phyloP scores from a whole-genome alignment of 2,797 vertebrate species.

The Podarcis siculus region DNA sequence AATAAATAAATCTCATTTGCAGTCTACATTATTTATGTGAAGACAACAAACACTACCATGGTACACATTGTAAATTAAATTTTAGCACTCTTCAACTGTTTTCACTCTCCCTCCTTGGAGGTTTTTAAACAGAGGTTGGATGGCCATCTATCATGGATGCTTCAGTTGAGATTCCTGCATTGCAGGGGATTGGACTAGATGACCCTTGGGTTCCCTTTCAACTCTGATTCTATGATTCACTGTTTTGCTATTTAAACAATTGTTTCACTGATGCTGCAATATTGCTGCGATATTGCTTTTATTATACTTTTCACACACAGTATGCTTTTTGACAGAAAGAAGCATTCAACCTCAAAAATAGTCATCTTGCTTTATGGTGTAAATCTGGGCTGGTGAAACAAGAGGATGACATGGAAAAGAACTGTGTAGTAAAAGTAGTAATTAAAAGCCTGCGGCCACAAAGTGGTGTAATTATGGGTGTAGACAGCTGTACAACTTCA shows the following conservation, averaged over 20 bases:
- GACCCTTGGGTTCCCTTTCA: too few relatives aligned
- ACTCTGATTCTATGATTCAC: too few relatives aligned
- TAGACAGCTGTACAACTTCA: not conserved
- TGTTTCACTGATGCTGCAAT: not conserved
- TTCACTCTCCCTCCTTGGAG: too few relatives aligned
- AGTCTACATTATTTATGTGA: not conserved
- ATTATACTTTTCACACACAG: not conserved
- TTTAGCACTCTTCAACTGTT: not conserved
- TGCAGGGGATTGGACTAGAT: too few relatives aligned
- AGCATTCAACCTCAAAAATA: slow-evolving; percentile 1
- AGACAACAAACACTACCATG: slow-evolving; percentile 28
- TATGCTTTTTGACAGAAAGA: not conserved
- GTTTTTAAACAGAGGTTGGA: too few relatives aligned
- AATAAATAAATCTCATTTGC: too few relatives aligned
- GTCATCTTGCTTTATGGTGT: not conserved
- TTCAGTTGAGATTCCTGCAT: too few relatives aligned
- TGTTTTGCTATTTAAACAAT: not conserved
- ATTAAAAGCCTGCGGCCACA: not conserved
- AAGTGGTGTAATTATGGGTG: not conserved
- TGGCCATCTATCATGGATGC: too few relatives aligned
- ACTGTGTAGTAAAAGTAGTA: not conserved
- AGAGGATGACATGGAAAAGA: not conserved
- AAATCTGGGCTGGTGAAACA: not conserved
- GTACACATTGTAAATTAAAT: not conserved
- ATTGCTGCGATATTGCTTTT: not conserved